A percentile compares a stretch with the other conserved stretches of the same genome.
Evolutionary conservation across 2,113 vertebrate species (phyloP).

Genomic region (Tachysurus fulvidraco): DNA sequence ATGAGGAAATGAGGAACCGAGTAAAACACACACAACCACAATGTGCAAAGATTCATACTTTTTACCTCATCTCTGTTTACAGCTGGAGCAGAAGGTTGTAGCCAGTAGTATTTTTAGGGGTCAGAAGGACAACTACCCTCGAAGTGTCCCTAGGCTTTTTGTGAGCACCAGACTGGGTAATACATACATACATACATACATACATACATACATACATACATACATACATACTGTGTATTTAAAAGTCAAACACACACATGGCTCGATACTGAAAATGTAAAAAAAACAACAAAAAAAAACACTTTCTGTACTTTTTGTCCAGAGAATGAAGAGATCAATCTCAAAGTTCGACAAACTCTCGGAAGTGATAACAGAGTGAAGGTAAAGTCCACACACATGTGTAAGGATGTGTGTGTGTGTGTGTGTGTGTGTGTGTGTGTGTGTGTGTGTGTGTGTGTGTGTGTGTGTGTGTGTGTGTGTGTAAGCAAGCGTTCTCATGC

Average conservation of each 20-base stretch:
- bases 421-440: conserved; percentile 1
- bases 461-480: not conserved
- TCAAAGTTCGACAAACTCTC: conserved; percentile 86
- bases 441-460: not conserved
- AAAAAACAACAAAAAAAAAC: not conserved
- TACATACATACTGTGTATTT: not conserved
- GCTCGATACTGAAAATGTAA: not conserved
- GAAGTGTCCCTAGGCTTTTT: conserved; percentile 91
- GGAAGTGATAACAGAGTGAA: conserved; percentile 87
- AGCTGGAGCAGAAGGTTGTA: conserved; percentile 93
- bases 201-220: too few relatives aligned
- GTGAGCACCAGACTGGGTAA: conserved; percentile 89
- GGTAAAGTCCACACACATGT: conserved; percentile 66
- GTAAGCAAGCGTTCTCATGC: not conserved
- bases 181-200: not conserved
- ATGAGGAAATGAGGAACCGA: conserved; percentile 30
- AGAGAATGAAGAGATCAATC: conserved; percentile 90
- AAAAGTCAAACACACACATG: not conserved
- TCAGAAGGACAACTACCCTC: conserved; percentile 93
- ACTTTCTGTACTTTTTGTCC: not conserved
- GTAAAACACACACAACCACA: conserved; percentile 69
- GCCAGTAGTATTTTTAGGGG: conserved; percentile 94
- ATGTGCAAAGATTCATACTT: not conserved
- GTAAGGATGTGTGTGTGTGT: not conserved
- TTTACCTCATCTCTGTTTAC: conserved; percentile 40